Percentiles rank a stretch among this genome's conserved stretches.
These are phyloP conservation scores for Aphaenogaster floridana DNA, from an alignment of 1,140 invertebrate species.

Conservation along the genomic window DNA sequence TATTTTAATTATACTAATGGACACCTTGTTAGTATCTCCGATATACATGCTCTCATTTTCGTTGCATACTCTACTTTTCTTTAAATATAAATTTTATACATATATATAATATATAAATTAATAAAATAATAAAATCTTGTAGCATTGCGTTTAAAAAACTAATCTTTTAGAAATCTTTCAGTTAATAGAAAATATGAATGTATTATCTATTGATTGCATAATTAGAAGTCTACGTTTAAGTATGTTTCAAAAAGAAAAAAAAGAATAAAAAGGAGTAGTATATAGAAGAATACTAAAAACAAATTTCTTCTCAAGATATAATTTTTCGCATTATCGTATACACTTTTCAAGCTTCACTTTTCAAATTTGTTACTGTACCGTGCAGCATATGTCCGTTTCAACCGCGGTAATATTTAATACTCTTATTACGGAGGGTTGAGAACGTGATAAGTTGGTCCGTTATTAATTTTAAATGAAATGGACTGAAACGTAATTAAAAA, in stretches of 20 bases:
- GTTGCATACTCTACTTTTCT: neutral
- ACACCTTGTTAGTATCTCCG: neutral
- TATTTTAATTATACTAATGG: slow-evolving; percentile 74
- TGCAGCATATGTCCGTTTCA: slow-evolving; percentile 39
- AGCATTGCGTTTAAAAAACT: neutral
- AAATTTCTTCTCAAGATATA: slow-evolving; percentile 15
- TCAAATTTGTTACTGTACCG: slow-evolving; percentile 31
- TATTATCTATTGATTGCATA: neutral
- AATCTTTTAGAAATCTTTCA: neutral
- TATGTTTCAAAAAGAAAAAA: neutral
- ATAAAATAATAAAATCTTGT: neutral
- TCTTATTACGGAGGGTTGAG: slow-evolving; percentile 40
- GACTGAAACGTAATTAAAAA: slow-evolving; percentile 69
- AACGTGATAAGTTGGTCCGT: slow-evolving; percentile 61
- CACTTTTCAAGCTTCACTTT: slow-evolving; percentile 3
- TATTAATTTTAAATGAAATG: slow-evolving; percentile 75
- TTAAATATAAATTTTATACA: neutral
- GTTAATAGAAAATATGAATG: neutral
- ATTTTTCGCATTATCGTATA: slow-evolving; percentile 8
- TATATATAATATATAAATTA: neutral
- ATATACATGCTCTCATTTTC: neutral
- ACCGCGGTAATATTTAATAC: slow-evolving; percentile 59
- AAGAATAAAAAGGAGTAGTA: neutral
- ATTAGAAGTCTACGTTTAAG: neutral
- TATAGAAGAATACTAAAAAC: neutral